Evolutionary conservation across 2,113 vertebrate genomes (phyloP), one percentile per base, ranked within the genome.

Genomic region (Urocynchramus pylzowi): DNA sequence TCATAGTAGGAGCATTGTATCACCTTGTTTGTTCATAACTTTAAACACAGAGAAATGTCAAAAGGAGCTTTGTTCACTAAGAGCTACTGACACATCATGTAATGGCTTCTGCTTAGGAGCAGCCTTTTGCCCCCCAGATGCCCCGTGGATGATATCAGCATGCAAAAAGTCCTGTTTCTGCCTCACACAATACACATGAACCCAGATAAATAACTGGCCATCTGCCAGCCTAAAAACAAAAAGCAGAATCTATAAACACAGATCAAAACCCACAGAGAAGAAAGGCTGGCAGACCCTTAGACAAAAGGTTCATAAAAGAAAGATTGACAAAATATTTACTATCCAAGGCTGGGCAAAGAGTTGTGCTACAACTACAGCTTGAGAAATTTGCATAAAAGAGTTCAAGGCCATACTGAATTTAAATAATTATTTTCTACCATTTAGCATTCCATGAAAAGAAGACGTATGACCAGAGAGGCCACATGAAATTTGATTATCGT

Each of bases 171-270:
- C 61, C 81, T 22, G 59, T 37, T 89, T 42, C 86, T 83, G 52
- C 53, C 89, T 44, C 35, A n/a, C 76, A 68, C 82, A 57, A 90
- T 63, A 0, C 39, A 28, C 26, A 41, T 0, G 24, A 31, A 30
- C 50, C 14, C 78, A 73, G 84, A 96, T 35, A 93, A 91, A 95
- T 73, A 93, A 85, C 44, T 85, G 87, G 91, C 91, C 93, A 91
- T 85, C 76, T 88, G 85, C 94, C 93, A 90, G 87, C 76, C 60
- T 10, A 15, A 75, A 89, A 86, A 78, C 78, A 93, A 87, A 92
- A 88, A 69, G 56, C 16, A 0, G 75, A 57, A 82, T 64, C 89
- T 75, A 69, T 42, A 90, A 93, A 77, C 80, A 94, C 47, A 52
- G 64, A 52, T 92, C 90, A 90, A 89, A 93, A 94, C 56, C 82